Evolutionary conservation across 2,888 invertebrate species (phyloP), one percentile per base, ranked within the genome.

Genomic region (Kuschelorhynchus macadamiae): DNA sequence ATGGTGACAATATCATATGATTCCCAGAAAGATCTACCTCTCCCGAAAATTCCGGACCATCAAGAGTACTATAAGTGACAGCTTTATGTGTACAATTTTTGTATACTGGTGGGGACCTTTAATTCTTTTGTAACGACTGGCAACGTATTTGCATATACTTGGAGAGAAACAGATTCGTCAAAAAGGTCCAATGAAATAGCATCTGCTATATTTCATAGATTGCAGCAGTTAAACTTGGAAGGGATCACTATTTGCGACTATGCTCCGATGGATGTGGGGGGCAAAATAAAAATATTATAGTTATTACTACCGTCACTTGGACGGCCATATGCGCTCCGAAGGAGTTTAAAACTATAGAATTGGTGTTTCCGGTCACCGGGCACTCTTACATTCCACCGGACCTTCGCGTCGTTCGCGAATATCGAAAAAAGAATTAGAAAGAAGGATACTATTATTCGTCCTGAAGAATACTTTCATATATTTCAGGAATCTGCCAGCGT

Each of bases 251-350:
- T 53, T 53, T 53, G 36, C 1, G 62, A 62, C 21, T 62, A 11
- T 62, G 62, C 14, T 53, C 53, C 14, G 61, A 61, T 25, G 61
- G 61, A 53, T 53, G 61, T 50, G 61, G 60, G 3, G 46, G 62
- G 39, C 62, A 62, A 32, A 55, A 53, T 17, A 62, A 62, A 41
- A 62, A 62, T 21, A 52, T 32, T n/a, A 44, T 53, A 16, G 53
- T 62, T n/a, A 53, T 62, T 55, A n/a, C 62, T 14, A 62, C 53
- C 33, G 12, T 42, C 16, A 33, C 18, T 3, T 62, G 53, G 62
- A 53, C 55, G 44, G 39, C 53, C 12, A 60, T 17, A 60, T 12
- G 46, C 12, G 53, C 53, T 42, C 53, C 53, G 2, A 17, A n/a
- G 42, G 12, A 7, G 2, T 36, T 62, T 39, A 39, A 53, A 62